These are phyloP conservation scores for Vombatus ursinus DNA, from an alignment of 2,113 vertebrate species.

Conservation along the genomic window DNA sequence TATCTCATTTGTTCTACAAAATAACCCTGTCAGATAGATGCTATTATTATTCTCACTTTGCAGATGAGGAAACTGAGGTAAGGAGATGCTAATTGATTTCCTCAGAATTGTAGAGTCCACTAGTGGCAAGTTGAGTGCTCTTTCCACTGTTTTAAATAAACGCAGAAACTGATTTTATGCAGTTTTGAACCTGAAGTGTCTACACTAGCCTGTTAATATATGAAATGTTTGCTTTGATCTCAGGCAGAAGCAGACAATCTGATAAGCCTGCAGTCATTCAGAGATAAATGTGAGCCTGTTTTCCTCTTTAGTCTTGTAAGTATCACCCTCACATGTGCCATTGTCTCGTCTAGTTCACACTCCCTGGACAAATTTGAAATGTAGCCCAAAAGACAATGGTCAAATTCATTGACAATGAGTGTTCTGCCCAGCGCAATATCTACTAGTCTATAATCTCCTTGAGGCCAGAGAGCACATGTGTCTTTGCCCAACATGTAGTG, in stretches of 20 bases:
- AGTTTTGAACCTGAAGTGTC: background rate
- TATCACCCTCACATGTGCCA: conserved; percentile 13
- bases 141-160: background rate
- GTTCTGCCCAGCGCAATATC: conserved; percentile 17
- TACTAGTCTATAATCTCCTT: background rate
- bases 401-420: background rate
- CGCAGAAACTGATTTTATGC: background rate
- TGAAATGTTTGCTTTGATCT: conserved; percentile 51
- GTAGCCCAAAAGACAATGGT: background rate
- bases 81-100: background rate
- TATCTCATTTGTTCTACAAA: background rate
- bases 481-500: conserved; percentile 3
- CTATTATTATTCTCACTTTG: background rate
- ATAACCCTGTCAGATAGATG: background rate
- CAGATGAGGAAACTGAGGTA: background rate
- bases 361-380: conserved; percentile 41
- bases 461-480: background rate
- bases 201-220: background rate
- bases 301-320: conserved; percentile 86
- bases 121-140: background rate
- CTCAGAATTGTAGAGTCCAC: background rate
- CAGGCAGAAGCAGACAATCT: conserved; percentile 83
- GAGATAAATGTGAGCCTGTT: conserved; percentile 84
- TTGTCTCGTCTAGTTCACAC: background rate
- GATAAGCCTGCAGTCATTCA: conserved; percentile 76